These are phyloP conservation scores for Lophotis ruficrista DNA, from an alignment of 2,113 vertebrate genomes.

Conservation along the genomic window DNA sequence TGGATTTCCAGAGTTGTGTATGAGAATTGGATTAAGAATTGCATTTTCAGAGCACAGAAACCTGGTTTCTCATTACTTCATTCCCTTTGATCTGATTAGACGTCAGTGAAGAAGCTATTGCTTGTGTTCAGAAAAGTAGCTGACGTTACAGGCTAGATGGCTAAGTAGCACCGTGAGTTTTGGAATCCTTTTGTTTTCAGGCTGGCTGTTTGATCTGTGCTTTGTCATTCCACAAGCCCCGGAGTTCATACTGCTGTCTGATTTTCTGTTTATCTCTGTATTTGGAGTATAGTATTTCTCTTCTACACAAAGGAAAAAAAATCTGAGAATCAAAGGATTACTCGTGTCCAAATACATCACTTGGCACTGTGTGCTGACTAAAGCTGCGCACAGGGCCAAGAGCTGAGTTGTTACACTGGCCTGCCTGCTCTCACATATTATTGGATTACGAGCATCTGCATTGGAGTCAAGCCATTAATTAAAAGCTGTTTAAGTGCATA, in stretches of 20 bases:
- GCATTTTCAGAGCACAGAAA: not conserved
- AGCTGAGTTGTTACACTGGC: constrained; percentile 43
- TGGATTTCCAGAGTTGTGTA: not conserved
- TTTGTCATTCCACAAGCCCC: not conserved
- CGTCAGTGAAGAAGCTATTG: not conserved
- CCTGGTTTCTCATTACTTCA: not conserved
- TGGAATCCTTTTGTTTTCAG: constrained; percentile 16
- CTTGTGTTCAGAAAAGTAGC: not conserved
- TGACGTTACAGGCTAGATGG: not conserved
- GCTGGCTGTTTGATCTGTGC: constrained; percentile 29
- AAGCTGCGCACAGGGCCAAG: constrained; percentile 10
- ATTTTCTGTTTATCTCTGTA: constrained; percentile 40
- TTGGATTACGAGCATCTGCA: constrained; percentile 59
- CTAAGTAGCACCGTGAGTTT: not conserved
- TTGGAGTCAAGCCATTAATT: constrained; percentile 14
- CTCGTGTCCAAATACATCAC: constrained; percentile 26
- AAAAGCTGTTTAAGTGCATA: constrained; percentile 35
- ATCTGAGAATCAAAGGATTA: constrained; percentile 48
- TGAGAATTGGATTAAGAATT: not conserved
- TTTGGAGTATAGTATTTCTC: constrained; percentile 31
- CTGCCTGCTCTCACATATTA: constrained; percentile 24
- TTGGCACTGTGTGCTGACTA: constrained; percentile 19
- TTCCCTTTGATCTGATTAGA: not conserved
- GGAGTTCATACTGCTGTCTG: not conserved
- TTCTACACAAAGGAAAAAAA: not conserved